These are phyloP conservation scores for Artibeus lituratus DNA, from an alignment of 2,797 vertebrate species.

Conservation along the genomic window DNA sequence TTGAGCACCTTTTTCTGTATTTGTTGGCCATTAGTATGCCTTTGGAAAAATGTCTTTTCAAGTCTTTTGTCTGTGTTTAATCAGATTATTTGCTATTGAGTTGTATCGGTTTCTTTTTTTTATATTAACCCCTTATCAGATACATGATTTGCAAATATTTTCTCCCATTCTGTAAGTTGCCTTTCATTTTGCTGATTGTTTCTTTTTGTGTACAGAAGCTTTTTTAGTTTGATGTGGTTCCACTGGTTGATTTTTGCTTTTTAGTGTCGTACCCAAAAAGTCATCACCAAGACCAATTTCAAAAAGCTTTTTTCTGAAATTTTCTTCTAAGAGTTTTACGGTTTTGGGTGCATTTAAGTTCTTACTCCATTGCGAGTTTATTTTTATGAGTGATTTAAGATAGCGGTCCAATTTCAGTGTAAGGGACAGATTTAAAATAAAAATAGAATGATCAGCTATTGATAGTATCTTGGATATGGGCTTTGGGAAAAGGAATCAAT, in stretches of 20 bases:
- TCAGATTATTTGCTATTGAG: too few relatives aligned
- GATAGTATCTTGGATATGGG: neutral
- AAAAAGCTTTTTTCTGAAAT: neutral
- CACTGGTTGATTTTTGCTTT: neutral
- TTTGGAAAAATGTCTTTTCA: neutral
- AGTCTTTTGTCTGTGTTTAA: neutral
- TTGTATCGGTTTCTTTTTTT: too few relatives aligned
- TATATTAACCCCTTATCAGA: neutral
- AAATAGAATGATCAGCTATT: neutral
- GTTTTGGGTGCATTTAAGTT: neutral
- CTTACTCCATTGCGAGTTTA: neutral
- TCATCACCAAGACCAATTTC: neutral
- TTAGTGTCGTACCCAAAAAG: neutral
- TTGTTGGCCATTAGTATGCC: neutral
- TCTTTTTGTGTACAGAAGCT: neutral
- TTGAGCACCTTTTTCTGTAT: neutral
- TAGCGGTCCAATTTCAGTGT: neutral
- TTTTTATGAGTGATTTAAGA: neutral
- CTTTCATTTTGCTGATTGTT: neutral
- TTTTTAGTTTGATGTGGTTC: neutral
- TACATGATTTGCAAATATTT: neutral
- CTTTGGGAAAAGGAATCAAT: neutral
- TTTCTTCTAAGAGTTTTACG: neutral
- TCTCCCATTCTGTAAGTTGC: neutral
- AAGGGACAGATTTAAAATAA: neutral